Conservation (phyloP, 35 echinoderm and acorn worm species). For the Chiridota heheva region DNA sequence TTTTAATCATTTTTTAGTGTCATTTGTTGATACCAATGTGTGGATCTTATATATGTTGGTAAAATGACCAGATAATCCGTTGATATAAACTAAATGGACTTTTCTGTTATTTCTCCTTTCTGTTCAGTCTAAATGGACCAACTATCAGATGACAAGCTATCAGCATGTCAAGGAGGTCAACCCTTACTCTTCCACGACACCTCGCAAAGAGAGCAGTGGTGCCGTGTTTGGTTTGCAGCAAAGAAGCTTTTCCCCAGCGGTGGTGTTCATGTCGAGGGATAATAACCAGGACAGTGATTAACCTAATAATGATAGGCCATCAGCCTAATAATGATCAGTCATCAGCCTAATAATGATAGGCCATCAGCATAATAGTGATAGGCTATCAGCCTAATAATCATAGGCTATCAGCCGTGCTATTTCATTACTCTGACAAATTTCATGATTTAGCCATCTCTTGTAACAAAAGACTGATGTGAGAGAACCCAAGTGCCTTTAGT, state of each 20-base stretch:
- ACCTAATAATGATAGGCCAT: too few species aligned
- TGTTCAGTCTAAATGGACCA: conserved; percentile 10
- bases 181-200: conserved; percentile 17
- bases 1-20: too few species aligned
- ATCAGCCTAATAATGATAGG: too few species aligned
- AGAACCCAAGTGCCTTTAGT: too few species aligned
- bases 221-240: not conserved
- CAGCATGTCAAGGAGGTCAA: conserved; percentile 50
- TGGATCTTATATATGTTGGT: not conserved
- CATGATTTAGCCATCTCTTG: too few species aligned
- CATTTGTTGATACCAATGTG: not conserved
- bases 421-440: too few species aligned
- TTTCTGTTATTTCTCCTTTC: too few species aligned
- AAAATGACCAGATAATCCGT: not conserved
- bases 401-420: too few species aligned
- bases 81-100: not conserved
- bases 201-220: not conserved
- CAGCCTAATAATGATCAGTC: too few species aligned
- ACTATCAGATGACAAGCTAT: conserved; percentile 7
- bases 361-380: too few species aligned
- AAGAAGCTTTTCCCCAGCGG: conserved; percentile 18
- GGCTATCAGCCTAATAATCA: too few species aligned
- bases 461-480: too few species aligned
- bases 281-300: conserved; percentile 30
- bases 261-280: conserved; percentile 39